phyloP scores from a whole-genome alignment of 2,888 invertebrate genomes.

The Ptychoptera albimana region DNA sequence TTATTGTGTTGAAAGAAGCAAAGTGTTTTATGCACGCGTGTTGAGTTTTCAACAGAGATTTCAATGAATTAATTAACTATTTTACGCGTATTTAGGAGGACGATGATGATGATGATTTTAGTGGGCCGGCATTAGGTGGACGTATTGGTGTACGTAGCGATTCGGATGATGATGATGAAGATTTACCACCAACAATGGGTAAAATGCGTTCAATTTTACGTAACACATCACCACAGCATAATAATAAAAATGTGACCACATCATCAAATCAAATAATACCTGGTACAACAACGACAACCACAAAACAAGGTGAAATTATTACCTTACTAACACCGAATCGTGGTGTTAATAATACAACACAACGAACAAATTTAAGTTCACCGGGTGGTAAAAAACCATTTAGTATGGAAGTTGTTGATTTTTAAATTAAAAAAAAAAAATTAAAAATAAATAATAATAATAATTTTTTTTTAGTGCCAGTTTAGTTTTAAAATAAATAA shows the following conservation, averaged over 20 bases:
- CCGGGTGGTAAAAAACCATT: conserved; percentile 34
- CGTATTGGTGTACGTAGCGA: conserved; percentile 27
- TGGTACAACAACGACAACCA: conserved; percentile 21
- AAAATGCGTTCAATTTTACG: conserved; percentile 8
- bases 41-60: too few species aligned
- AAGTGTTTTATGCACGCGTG: too few species aligned
- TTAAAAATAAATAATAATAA: not conserved
- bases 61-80: not conserved
- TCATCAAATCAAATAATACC: conserved; percentile 11
- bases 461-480: not conserved
- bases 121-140: conserved; percentile 29
- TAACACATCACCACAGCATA: not conserved
- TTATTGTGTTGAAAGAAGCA: too few species aligned
- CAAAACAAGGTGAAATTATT: conserved; percentile 21
- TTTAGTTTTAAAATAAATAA: not conserved
- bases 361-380: conserved; percentile 20
- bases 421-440: conserved; percentile 20
- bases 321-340: not conserved
- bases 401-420: conserved; percentile 41
- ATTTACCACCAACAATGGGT: conserved; percentile 27
- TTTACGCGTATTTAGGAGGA: conserved; percentile 27
- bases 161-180: conserved; percentile 33
- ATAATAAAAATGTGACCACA: too few species aligned
- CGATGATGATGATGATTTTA: conserved; percentile 31
- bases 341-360: not conserved